Evolutionary conservation across 2,888 invertebrate species (phyloP).

Genomic region (Allygus modestus): DNA sequence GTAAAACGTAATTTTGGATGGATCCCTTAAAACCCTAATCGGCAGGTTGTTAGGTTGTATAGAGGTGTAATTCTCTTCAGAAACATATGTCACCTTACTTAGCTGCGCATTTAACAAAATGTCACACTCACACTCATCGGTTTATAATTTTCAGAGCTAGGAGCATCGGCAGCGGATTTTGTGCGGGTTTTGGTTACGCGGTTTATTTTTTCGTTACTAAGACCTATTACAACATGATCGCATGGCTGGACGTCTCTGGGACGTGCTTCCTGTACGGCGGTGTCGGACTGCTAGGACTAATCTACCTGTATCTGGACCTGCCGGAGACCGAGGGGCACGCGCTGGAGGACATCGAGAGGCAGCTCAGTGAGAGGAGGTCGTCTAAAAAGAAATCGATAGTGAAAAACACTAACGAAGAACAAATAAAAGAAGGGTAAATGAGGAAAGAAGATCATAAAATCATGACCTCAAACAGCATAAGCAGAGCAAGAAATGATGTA

Average conservation of each 20-base stretch:
- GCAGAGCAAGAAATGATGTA: too few species aligned
- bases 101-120: too few species aligned
- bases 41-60: too few species aligned
- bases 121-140: too few species aligned
- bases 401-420: too few species aligned
- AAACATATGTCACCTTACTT: too few species aligned
- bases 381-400: neutral
- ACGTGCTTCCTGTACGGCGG: constrained; percentile 70
- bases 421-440: too few species aligned
- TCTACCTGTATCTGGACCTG: constrained; percentile 81
- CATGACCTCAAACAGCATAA: too few species aligned
- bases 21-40: too few species aligned
- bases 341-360: constrained; percentile 72
- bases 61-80: too few species aligned
- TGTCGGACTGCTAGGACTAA: constrained; percentile 78
- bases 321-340: constrained; percentile 91
- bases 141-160: constrained; percentile 77
- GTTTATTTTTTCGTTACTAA: constrained; percentile 77
- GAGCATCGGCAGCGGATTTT: constrained; percentile 76
- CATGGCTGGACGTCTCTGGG: constrained; percentile 66
- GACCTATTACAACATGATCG: constrained; percentile 73
- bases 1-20: too few species aligned
- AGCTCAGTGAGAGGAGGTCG: neutral
- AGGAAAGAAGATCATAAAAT: too few species aligned
- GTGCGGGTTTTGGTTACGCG: constrained; percentile 77